A percentile compares a stretch with the other conserved stretches of the same genome.
Evolutionary conservation across 2,888 invertebrate genomes (phyloP).

Genomic region (Agrochola litura): DNA sequence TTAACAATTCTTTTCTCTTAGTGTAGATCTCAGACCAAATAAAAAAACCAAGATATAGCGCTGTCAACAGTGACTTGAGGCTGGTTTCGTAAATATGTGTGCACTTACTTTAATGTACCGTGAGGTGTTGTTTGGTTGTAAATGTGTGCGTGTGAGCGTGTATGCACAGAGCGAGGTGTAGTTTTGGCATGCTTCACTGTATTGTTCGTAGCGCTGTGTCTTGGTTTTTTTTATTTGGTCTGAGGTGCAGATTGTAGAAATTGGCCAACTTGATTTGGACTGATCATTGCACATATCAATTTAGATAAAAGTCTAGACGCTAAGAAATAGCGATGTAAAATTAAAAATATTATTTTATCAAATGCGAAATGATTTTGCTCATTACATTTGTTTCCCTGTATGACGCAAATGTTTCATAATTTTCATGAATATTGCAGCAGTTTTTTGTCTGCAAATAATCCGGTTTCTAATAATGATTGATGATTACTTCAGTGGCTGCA

Average conservation of each 20-base stretch:
- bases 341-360: not conserved
- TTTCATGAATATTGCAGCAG: constrained; percentile 23
- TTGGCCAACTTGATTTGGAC: not conserved
- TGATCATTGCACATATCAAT: not conserved
- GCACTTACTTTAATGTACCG: too few relatives aligned
- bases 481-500: constrained; percentile 37
- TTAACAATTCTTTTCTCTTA: too few relatives aligned
- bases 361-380: not conserved
- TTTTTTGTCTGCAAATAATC: constrained; percentile 24
- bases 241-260: not conserved
- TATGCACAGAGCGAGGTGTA: too few relatives aligned
- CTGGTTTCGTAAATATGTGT: too few relatives aligned
- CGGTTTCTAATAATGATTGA: constrained; percentile 45
- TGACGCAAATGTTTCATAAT: constrained; percentile 23
- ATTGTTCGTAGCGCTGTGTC: too few relatives aligned
- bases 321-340: not conserved
- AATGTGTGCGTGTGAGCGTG: too few relatives aligned
- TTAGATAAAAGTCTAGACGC: not conserved
- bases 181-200: too few relatives aligned
- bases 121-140: too few relatives aligned
- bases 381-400: not conserved
- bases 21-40: too few relatives aligned
- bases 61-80: too few relatives aligned
- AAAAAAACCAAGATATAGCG: too few relatives aligned
- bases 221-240: too few relatives aligned